Evolutionary conservation across 2,113 vertebrate genomes (phyloP), one percentile per base, ranked within the genome.

Genomic region (Sinocyclocheilus anophthalmus): DNA sequence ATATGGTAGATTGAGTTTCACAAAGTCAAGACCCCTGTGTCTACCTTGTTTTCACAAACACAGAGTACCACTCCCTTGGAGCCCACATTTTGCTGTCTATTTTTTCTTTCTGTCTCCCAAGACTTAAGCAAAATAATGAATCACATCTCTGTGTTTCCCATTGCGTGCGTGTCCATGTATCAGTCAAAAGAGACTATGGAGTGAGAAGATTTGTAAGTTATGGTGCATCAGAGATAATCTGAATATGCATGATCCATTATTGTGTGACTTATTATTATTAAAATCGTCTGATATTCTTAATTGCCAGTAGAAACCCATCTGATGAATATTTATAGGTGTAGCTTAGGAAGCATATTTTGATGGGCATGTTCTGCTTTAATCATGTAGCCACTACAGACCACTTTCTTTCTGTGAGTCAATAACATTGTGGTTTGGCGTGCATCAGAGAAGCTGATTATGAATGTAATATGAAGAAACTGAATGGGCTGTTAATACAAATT

Each of bases 51-150:
- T 89, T 89, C 83, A 53, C 39, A 70, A 90, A 88, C 80, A 78
- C 61, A 61, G 39, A 85, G 65, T 77, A 88, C 91, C 76, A 42
- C 86, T 86, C 80, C 83, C 84, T 87, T n/a, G 48, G 90, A 84
- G 83, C 77, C 76, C 3, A 86, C 81, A 81, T 88, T 85, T 85
- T 89, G 61, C 24, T 11, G 83, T 39, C 50, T 92, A 73, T 91
- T 92, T 92, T 39, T 81, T 91, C 85, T 87, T 91, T 90, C 88
- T 85, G 65, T 87, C 84, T 78, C 76, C 50, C 13, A 55, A 75
- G 76, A 70, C 77, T 90, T 87, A 65, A 87, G 53, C 3, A 18
- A 81, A 91, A 91, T 88, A 90, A 92, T 92, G 90, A 88, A 91
- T 94, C 89, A 90, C 18, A 9, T 59, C 55, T 81, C 86, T 33